Base-by-base conservation (phyloP, 1,140 invertebrate genomes). In the Chlorops oryzae region DNA sequence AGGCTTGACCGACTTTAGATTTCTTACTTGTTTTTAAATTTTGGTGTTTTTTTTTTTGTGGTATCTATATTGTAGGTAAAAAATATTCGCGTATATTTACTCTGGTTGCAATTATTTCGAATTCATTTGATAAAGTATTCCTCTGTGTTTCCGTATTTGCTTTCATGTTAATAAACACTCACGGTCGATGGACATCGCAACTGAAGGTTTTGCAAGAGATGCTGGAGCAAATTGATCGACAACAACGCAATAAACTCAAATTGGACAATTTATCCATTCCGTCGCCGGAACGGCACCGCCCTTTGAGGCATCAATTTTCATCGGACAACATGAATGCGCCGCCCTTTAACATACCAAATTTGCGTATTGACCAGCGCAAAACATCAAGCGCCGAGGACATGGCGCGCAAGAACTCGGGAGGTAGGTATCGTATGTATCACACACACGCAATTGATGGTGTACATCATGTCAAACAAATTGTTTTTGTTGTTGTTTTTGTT, bases 141-240 rank as follows among this genome's bases (percentile, higher is more conserved):
- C 22, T 47, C 12, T 50, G 13, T 42, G 10, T 42, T 18, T 35
- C 22, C 4, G 15, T 35, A 17, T 28, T 17, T 28, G 23, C 20
- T 27, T n/a, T 47, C 21, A 47, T 44, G 17, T 59, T n/a, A n/a
- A n/a, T n/a, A n/a, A n/a, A n/a, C n/a, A n/a, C n/a, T n/a, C n/a
- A n/a, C n/a, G n/a, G n/a, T n/a, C n/a, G n/a, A 7, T 32, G n/a
- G 7, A 32, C 28, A 32, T 9, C n/a, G 7, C 28, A 32, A 5
- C 34, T n/a, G n/a, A n/a, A 80, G 78, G 76, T 94, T 5, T 75
- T 96, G n/a, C 87, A 93, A 59, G 90, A 94, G 57, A 95, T 96
- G 92, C 73, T 96, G 46, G 88, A 91, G 55, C 86, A 87, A 58
- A 92, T 96, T 48, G 92, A 96, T 73, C 83, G 87, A 74, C 84